Evolutionary conservation across 1,140 invertebrate species (phyloP), one percentile per base, ranked within the genome.

Genomic region (Bombus terrestris): DNA sequence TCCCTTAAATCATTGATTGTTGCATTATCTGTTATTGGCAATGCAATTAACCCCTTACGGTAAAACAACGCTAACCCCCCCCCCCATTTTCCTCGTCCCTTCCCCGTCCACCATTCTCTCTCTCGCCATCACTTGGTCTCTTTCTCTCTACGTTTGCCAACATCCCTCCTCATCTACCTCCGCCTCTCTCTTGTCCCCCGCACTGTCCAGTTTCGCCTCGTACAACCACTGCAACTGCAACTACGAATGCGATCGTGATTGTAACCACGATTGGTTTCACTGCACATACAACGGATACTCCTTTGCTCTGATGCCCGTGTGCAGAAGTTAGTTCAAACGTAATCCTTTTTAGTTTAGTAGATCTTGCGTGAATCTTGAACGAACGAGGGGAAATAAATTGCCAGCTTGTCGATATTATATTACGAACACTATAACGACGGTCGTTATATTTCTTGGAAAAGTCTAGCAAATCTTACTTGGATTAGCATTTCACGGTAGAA

Each of bases 21-120:
- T 92, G 93, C 93, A 95, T 95, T 95, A 95, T 95, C 94, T 95
- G 94, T 94, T 95, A 95, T 95, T 95, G 94, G 94, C 94, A 94
- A 94, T 94, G 92, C 94, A 94, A 95, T 95, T 95, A 95, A 94
- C 91, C 94, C 93, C 93, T 95, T 94, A 94, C 93, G 91, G 91
- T 93, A 93, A 95, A 95, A 94, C 93, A 94, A 91, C 92, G 89
- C 83, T 79, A 80, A 86, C 88, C 85, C 82, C 79, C 88, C 88
- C 75, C 86, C 18, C 25, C 41, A 75, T 64, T 32, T 22, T 28
- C 64, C 47, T 15, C 32, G 8, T 68, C 68, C 22, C 64, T 72
- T 39, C 35, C 47, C 71, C 43, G 47, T 76, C 32, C 57, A 32
- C 12, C 12, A 25, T 8, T 74, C 62, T 85, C 86, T 74, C 81